Conservation (phyloP, 2,113 vertebrate genomes). For the Chloebia gouldiae region DNA sequence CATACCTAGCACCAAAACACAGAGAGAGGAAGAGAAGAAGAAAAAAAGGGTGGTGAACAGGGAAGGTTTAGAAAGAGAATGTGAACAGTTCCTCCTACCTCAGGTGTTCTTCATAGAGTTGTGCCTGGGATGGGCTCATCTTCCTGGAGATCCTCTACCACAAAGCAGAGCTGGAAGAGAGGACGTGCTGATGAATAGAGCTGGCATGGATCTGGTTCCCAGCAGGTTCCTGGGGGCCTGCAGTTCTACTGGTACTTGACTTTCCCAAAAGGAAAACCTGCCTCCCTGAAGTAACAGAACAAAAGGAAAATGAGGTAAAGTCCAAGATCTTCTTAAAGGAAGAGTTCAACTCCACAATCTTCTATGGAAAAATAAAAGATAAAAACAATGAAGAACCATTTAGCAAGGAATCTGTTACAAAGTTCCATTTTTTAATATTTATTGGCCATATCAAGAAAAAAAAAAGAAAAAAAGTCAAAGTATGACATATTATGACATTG, state of each 20-base stretch:
- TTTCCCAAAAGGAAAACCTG: neutral
- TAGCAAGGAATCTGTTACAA: neutral
- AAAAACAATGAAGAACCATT: neutral
- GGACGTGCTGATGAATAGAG: neutral
- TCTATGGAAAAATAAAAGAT: neutral
- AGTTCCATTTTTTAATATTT: neutral
- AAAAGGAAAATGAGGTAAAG: neutral
- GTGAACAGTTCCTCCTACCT: neutral
- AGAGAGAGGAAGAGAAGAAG: neutral
- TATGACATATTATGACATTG: neutral
- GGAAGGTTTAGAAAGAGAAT: neutral
- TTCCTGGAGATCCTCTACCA: neutral
- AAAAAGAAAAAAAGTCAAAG: neutral
- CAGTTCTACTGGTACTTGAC: neutral
- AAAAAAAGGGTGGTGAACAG: neutral
- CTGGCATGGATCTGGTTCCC: neutral
- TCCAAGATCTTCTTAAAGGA: neutral
- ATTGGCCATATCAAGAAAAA: neutral
- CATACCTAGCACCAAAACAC: neutral
- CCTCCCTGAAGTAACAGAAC: neutral
- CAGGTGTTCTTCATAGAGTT: neutral
- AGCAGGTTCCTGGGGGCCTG: neutral
- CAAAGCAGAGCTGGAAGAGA: accelerated
- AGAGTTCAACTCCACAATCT: neutral
- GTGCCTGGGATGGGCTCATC: accelerated